Evolutionary conservation across 2,113 vertebrate genomes (phyloP), one percentile per base, ranked within the genome.

Genomic region (Megaceryle torquata): DNA sequence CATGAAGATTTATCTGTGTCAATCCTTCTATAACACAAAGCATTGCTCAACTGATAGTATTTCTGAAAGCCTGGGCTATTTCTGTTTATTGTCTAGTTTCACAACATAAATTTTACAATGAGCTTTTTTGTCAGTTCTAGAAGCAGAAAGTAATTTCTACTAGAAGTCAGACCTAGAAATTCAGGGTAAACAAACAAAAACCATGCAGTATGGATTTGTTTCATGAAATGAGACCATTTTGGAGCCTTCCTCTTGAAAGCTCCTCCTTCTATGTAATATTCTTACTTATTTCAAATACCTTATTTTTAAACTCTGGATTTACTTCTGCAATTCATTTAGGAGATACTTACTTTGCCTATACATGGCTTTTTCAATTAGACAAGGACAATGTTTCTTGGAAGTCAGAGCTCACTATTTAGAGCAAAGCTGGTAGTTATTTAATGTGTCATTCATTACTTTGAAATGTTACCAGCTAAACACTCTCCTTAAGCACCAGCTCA

Each of bases 121-220:
- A 83, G 10, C 4, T 82, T 82, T 37, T 79, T 59, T 72, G 25
- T n/a, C 65, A 71, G 84, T 28, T 76, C 28, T 29, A 50, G 59
- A 80, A 91, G 21, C 19, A 83, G 21, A 80, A 88, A 57, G 5
- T 0, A 92, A 81, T 14, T 67, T n/a, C 51, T 94, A 20, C 9
- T 43, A 50, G 6, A 88, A 59, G 14, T 61, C 35, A 61, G 26
- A 88, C 48, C 19, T 13, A 26, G 35, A 88, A 77, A 85, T 61
- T 82, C 67, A 72, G 44, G 15, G 26, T 16, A 84, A 51, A 71
- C 18, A 86, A 93, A 61, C 25, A 71, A 61, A 91, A 3, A 3
- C 6, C 16, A 79, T 0, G 1, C 2, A 72, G 13, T 4, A 79
- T 4, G 13, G 28, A 76, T 44, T 79, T 0, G 0, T 46, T 88